A percentile compares a stretch with the other conserved stretches of the same genome.
Evolutionary conservation across 2,797 vertebrate species (phyloP).

Genomic region (Phataginus tetradactyla): DNA sequence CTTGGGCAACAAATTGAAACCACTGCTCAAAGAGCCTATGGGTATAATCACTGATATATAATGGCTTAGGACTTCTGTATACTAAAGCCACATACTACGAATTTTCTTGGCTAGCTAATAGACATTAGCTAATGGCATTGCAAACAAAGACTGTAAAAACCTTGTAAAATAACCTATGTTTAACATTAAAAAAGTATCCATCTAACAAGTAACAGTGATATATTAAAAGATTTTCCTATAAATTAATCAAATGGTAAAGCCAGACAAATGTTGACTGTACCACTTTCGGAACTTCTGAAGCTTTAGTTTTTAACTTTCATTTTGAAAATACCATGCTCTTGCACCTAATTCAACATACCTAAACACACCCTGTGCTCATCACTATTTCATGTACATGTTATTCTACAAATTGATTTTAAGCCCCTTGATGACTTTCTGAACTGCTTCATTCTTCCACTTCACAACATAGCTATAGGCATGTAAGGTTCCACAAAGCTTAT

Average conservation of each 20-base stretch:
- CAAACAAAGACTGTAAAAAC: neutral
- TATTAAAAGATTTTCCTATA: neutral
- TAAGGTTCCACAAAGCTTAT: neutral
- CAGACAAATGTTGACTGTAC: neutral
- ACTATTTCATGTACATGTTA: neutral
- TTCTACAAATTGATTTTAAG: neutral
- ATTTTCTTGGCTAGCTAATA: neutral
- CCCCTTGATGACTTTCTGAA: neutral
- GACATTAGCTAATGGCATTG: neutral
- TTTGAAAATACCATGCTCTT: neutral
- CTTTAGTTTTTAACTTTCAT: neutral
- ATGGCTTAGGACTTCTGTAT: neutral
- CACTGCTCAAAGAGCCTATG: neutral
- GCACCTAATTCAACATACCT: neutral
- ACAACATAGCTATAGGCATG: neutral
- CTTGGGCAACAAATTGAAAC: neutral
- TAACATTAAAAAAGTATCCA: neutral
- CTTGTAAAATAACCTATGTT: neutral
- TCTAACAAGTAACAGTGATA: neutral
- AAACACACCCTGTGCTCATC: neutral
- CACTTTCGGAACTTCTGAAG: neutral
- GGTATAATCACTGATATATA: neutral
- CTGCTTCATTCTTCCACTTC: neutral
- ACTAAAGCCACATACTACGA: neutral
- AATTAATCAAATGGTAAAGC: neutral